Evolutionary conservation across 2,888 invertebrate genomes (phyloP).

Genomic region (Macrostomum cliftonense): DNA sequence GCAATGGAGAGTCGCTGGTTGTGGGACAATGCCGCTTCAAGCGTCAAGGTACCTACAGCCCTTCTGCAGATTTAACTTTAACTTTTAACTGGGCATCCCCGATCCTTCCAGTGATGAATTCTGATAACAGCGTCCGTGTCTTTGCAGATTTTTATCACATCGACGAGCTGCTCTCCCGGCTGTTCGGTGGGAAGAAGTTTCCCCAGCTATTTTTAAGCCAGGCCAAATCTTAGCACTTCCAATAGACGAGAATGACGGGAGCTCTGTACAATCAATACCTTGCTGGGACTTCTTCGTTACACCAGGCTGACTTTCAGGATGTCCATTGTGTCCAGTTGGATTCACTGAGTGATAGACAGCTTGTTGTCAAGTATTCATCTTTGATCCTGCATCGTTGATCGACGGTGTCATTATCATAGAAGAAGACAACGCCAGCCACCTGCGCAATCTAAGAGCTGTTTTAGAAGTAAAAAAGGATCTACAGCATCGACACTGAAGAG

Average conservation of each 20-base stretch:
- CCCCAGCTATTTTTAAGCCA: constrained; percentile 16
- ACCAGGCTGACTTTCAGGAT: constrained; percentile 17
- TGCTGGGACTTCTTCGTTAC: constrained; percentile 16
- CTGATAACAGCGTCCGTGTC: constrained; percentile 14
- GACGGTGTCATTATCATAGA: constrained; percentile 17
- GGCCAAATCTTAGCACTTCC: constrained; percentile 15
- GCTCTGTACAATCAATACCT: constrained; percentile 15
- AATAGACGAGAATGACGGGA: constrained; percentile 12
- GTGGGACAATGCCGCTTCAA: too few relatives aligned
- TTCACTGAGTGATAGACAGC: constrained; percentile 17
- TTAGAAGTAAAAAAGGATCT: constrained; percentile 15
- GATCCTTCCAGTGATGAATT: constrained; percentile 16
- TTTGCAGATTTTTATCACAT: constrained; percentile 17
- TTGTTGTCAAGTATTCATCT: constrained; percentile 15
- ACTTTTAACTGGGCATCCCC: constrained; percentile 18
- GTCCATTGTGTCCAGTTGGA: constrained; percentile 15
- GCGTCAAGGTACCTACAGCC: too few relatives aligned
- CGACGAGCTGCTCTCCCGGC: constrained; percentile 11
- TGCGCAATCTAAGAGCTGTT: constrained; percentile 11
- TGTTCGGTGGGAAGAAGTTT: constrained; percentile 14
- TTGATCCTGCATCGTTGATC: constrained; percentile 12
- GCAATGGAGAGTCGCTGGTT: too few relatives aligned
- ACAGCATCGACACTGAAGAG: constrained; percentile 15
- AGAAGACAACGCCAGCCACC: constrained; percentile 12
- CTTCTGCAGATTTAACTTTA: too few relatives aligned